phyloP scores from a whole-genome alignment of 2,797 vertebrate genomes.

The Psittacula echo region DNA sequence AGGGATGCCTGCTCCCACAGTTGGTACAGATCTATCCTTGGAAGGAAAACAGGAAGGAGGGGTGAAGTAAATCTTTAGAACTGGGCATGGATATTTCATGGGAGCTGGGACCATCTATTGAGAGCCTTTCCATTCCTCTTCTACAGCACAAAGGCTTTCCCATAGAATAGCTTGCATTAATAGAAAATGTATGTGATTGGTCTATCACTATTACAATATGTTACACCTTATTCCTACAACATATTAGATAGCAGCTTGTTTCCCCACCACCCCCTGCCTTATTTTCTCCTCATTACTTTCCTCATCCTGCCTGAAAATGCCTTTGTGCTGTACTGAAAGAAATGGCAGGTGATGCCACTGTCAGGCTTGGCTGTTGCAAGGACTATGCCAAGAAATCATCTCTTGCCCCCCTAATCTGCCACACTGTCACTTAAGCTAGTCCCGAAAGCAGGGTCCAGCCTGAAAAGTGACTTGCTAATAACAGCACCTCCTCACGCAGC shows the following conservation, averaged over 20 bases:
- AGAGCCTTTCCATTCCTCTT: not conserved
- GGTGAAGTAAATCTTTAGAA: not conserved
- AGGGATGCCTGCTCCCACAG: not conserved
- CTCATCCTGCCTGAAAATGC: conserved; percentile 13
- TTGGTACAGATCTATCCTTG: not conserved
- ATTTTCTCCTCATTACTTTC: not conserved
- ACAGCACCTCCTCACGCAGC: not conserved
- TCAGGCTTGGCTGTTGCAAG: not conserved
- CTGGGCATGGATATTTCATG: not conserved
- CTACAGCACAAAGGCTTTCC: not conserved
- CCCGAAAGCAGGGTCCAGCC: not conserved
- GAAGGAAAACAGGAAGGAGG: not conserved
- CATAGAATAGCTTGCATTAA: not conserved
- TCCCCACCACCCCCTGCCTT: not conserved
- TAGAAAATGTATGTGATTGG: not conserved
- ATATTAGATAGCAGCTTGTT: not conserved
- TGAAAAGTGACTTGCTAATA: not conserved
- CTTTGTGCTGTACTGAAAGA: not conserved
- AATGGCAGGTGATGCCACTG: conserved; percentile 24
- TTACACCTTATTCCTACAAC: not conserved
- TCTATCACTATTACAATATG: not conserved
- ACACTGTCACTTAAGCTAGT: not conserved
- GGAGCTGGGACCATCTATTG: not conserved
- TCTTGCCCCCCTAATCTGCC: not conserved
- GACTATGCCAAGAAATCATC: accelerated